Evolutionary conservation across 2,113 vertebrate species (phyloP), one percentile per base, ranked within the genome.

Genomic region (Rissa tridactyla): DNA sequence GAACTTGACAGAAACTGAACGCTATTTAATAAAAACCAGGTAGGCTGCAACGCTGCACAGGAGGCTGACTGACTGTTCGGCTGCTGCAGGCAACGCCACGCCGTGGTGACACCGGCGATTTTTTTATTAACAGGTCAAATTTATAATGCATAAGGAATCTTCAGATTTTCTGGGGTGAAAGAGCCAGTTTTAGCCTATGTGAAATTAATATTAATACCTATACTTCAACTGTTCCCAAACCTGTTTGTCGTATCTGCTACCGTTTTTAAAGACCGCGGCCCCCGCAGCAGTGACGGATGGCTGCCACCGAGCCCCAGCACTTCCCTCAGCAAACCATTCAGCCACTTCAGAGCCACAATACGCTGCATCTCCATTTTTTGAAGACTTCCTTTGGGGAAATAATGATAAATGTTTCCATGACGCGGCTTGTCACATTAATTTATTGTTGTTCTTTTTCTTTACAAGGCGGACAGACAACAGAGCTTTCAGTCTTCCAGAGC

Each of bases 401-500:
- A 73, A 88, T 11, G 38, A 7, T 9, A 65, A 73, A 11, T 19
- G 22, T 60, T 46, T 65, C 82, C 65, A 40, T 5, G 3, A 29
- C 15, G 60, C 2, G 0, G 15, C 91, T 94, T 81, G 82, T 29
- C 92, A 95, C 82, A 22, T 91, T 57, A 23, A 82, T 98, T 98
- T 98, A 98, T 98, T 98, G 88, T 96, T 89, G 55, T 44, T 93
- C 15, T 79, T 96, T 82, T 61, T 86, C 91, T 87, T 97, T 96
- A 97, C 96, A 92, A 11, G 93, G 97, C 89, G 23, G 96, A 87
- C 30, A 94, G 94, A 93, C 71, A 88, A 80, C 92, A 29, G 78
- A 95, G 68, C 95, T 96, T 69, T 82, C 84, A 46, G 49, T 38
- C 69, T 60, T 73, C 58, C 90, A 88, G n/a, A 83, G 52, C 91